phyloP scores from a whole-genome alignment of 2,113 vertebrate genomes.

The Trichomycterus rosablanca region DNA sequence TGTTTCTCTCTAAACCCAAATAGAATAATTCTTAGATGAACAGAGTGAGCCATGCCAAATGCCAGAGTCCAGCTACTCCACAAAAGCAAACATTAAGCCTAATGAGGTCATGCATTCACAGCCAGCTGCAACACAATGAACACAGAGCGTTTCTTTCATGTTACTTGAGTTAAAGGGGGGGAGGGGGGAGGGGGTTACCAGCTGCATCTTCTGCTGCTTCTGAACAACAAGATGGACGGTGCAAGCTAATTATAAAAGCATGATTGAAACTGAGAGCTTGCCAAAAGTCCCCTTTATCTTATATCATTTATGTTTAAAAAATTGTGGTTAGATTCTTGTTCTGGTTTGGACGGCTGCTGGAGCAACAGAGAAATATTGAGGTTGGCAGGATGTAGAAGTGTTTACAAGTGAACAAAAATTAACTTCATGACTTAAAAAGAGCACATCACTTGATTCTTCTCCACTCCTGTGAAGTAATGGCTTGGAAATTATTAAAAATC shows the following conservation, averaged over 20 bases:
- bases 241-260: slow-evolving; percentile 26
- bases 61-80: slow-evolving; percentile 58
- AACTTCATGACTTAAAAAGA: too few species aligned
- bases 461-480: slow-evolving; percentile 26
- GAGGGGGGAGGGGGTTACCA: too few species aligned
- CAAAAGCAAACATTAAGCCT: slow-evolving; percentile 61
- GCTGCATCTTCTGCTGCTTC: not conserved
- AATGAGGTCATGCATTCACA: slow-evolving; percentile 53
- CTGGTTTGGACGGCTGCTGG: too few species aligned
- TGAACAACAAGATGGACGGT: slow-evolving; percentile 5
- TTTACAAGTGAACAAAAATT: too few species aligned
- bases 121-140: slow-evolving; percentile 30
- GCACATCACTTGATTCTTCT: too few species aligned
- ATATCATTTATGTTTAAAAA: slow-evolving; percentile 17
- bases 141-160: slow-evolving; percentile 26
- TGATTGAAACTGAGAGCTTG: not conserved
- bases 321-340: too few species aligned
- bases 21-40: slow-evolving; percentile 5
- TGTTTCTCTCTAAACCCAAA: not conserved
- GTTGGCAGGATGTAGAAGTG: not conserved
- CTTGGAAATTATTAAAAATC: slow-evolving; percentile 17
- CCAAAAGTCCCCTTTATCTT: slow-evolving; percentile 6
- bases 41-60: slow-evolving; percentile 19
- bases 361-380: too few species aligned
- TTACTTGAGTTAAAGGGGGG: not conserved